A percentile compares a stretch with the other conserved stretches of the same genome.
phyloP scores from a whole-genome alignment of 2,113 vertebrate species.

The Oreotragus oreotragus region DNA sequence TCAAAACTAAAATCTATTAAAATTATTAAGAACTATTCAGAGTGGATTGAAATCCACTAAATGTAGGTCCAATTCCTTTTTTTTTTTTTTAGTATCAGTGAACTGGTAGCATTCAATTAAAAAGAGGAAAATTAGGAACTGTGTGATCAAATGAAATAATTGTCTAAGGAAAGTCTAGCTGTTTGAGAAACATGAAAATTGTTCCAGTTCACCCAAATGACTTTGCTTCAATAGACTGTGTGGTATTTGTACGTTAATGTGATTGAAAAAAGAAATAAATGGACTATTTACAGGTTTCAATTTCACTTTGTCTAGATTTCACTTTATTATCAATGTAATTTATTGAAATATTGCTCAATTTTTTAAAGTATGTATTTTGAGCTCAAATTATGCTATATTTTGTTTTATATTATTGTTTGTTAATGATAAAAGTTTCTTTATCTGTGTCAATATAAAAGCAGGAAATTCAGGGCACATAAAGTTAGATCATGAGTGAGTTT shows the following conservation, averaged over 20 bases:
- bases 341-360: background rate
- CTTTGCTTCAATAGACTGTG: background rate
- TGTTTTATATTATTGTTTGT: background rate
- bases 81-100: background rate
- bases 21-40: slow-evolving; percentile 18
- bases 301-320: background rate
- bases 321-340: background rate
- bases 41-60: background rate
- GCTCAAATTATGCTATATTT: background rate
- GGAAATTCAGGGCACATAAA: background rate
- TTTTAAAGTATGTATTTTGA: background rate
- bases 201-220: background rate
- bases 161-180: background rate
- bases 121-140: background rate
- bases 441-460: background rate
- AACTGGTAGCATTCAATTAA: background rate
- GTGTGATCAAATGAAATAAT: background rate
- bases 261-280: background rate
- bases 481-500: background rate
- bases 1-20: slow-evolving; percentile 9
- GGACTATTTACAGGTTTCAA: background rate
- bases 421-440: background rate
- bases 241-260: background rate
- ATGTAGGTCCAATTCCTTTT: background rate
- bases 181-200: background rate